Base-by-base conservation (phyloP, 1,140 invertebrate species). In the Neoseiulus cucumeris region DNA sequence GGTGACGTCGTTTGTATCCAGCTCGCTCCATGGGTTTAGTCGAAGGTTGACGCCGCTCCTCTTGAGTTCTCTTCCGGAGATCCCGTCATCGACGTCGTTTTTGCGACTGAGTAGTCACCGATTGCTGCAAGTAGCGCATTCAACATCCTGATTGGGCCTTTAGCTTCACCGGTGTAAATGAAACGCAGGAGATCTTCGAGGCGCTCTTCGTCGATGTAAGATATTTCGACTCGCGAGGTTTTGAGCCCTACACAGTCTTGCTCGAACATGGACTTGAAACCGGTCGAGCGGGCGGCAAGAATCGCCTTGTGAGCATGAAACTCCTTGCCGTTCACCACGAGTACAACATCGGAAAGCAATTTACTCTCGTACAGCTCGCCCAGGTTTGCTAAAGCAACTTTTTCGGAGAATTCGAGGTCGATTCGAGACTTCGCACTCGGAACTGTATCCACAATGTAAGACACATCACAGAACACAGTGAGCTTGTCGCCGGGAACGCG, bases 51-150 rank as follows among this genome's bases (percentile, higher is more conserved):
- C n/a, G n/a, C n/a, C n/a, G n/a, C n/a, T n/a, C n/a, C n/a, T n/a
- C n/a, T n/a, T n/a, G n/a, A n/a, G n/a, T n/a, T n/a, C n/a, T n/a
- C n/a, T n/a, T n/a, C n/a, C n/a, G n/a, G n/a, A n/a, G n/a, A n/a
- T n/a, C n/a, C n/a, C n/a, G n/a, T n/a, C 91, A 98, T 96, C 68
- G 97, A 91, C 83, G 98, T 97, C 76, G 97, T 82, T 80, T 93
- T 84, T 74, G 97, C 93, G 65, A 98, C 78, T 70, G 93, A 91
- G 77, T 94, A 95, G 83, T 97, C 97, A 77, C 98, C 94, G 51
- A 94, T 93, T 68, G 93, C 94, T 44, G 93, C 92, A 73, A 98
- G 77, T 68, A 98, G 79, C 79, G 95, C 90, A 76, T 95, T 91
- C 42, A 93, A 91, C 92, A 97, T 96, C 78, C 93, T 94, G 75